Evolutionary conservation across 2,888 invertebrate species (phyloP).

Genomic region (Sesia apiformis): DNA sequence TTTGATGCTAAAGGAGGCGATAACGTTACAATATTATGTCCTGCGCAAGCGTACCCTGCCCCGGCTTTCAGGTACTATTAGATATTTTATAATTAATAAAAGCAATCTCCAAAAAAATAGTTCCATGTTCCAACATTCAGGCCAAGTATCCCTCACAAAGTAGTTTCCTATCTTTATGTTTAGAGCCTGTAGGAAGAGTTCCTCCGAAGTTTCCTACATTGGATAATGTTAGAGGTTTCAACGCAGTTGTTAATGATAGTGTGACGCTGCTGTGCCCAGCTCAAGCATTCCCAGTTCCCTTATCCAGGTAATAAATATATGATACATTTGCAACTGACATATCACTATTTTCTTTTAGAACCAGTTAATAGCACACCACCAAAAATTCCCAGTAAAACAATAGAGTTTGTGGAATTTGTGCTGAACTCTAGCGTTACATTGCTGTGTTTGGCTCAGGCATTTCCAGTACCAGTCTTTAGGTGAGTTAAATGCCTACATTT

Average conservation of each 20-base stretch:
- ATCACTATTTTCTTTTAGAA: constrained; percentile 67
- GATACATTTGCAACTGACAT: constrained; percentile 3
- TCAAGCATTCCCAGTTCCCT: constrained; percentile 78
- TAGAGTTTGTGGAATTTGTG: constrained; percentile 57
- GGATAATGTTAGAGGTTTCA: constrained; percentile 77
- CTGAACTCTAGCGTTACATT: constrained; percentile 66
- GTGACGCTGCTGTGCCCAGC: constrained; percentile 80
- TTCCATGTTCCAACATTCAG: constrained; percentile 80
- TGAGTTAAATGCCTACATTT: constrained; percentile 63
- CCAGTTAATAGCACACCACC: constrained; percentile 82
- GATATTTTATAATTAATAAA: not conserved
- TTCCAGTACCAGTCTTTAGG: constrained; percentile 83
- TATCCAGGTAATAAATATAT: constrained; percentile 72
- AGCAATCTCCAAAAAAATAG: constrained; percentile 15
- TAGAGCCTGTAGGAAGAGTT: constrained; percentile 76
- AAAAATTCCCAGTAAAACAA: constrained; percentile 74
- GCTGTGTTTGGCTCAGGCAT: constrained; percentile 79
- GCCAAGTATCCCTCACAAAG: constrained; percentile 30
- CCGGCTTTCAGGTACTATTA: constrained; percentile 75
- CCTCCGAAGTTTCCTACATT: constrained; percentile 82
- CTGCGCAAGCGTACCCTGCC: constrained; percentile 85
- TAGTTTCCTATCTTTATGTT: constrained; percentile 22
- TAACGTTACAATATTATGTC: constrained; percentile 77
- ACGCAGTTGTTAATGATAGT: constrained; percentile 65
- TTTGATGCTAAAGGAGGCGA: constrained; percentile 72